Evolutionary conservation across 2,113 vertebrate genomes (phyloP).

Genomic region (Alces alces): DNA sequence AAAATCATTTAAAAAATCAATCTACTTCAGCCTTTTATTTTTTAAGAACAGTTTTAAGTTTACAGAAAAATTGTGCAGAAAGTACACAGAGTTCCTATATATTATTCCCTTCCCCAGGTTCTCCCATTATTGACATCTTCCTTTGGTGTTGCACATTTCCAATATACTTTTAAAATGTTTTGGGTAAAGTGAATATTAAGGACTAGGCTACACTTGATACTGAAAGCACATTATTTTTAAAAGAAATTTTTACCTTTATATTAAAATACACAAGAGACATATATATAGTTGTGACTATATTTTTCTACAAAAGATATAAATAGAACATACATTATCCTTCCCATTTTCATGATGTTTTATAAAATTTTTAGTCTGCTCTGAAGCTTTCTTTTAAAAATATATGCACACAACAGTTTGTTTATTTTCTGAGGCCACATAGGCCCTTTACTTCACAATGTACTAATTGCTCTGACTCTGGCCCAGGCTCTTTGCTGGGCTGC

Average conservation of each 20-base stretch:
- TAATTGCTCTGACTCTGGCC: constrained; percentile 63
- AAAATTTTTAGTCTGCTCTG: constrained; percentile 11
- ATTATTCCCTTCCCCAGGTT: not conserved
- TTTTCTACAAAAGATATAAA: not conserved
- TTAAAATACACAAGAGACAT: not conserved
- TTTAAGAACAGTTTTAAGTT: not conserved
- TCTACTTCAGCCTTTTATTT: not conserved
- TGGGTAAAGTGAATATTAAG: constrained; percentile 10
- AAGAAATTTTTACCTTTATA: not conserved
- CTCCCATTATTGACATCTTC: not conserved
- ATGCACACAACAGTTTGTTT: not conserved
- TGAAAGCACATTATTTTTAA: not conserved
- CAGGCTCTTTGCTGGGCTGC: constrained; percentile 26
- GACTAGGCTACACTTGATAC: not conserved
- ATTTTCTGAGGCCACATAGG: constrained; percentile 46
- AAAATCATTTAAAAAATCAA: not conserved
- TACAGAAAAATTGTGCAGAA: not conserved
- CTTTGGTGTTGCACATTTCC: not conserved
- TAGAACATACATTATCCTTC: not conserved
- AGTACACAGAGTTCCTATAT: not conserved
- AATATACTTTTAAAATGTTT: not conserved
- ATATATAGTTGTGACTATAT: not conserved
- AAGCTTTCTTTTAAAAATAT: constrained; percentile 2
- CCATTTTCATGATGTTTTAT: constrained; percentile 1
- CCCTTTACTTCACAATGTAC: not conserved